A percentile compares a stretch with the other conserved stretches of the same genome.
Conservation (phyloP, 2,888 invertebrate genomes). For the Hipparchia semele region DNA sequence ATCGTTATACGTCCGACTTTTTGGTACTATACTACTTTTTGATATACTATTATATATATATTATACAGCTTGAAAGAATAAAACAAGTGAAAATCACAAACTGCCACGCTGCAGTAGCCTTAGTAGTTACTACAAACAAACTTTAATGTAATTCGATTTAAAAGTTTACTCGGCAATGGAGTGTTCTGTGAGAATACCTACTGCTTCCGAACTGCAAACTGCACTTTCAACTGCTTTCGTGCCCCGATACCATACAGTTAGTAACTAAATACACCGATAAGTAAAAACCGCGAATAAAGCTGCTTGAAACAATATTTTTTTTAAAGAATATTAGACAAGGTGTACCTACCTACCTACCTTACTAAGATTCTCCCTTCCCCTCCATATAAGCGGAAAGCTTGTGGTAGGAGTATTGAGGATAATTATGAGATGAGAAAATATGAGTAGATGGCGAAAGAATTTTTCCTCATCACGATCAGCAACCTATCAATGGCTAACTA, state of each 20-base stretch:
- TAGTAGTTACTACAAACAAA: slow-evolving; percentile 9
- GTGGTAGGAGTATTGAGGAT: too few species aligned
- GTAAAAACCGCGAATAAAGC: slow-evolving; percentile 26
- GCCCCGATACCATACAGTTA: slow-evolving; percentile 14
- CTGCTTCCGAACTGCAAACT: slow-evolving; percentile 23
- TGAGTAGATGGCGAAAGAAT: too few species aligned
- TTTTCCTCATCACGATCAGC: too few species aligned
- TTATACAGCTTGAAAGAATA: slow-evolving; percentile 28
- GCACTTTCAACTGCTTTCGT: slow-evolving; percentile 10
- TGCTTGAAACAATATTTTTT: not conserved
- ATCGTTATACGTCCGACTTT: too few species aligned
- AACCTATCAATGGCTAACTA: too few species aligned
- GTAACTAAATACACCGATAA: slow-evolving; percentile 11
- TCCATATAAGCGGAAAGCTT: too few species aligned
- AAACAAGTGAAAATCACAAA: slow-evolving; percentile 32
- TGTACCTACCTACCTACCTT: too few species aligned
- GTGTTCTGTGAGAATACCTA: slow-evolving; percentile 18
- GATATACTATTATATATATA: too few species aligned
- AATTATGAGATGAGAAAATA: too few species aligned
- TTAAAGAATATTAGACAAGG: not conserved
- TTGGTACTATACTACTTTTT: too few species aligned
- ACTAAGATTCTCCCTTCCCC: too few species aligned
- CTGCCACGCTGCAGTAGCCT: not conserved
- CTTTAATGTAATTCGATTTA: slow-evolving; percentile 30
- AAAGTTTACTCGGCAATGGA: slow-evolving; percentile 26